Base-by-base conservation (phyloP, 2,888 invertebrate genomes). In the Diplazon laetatorius region DNA sequence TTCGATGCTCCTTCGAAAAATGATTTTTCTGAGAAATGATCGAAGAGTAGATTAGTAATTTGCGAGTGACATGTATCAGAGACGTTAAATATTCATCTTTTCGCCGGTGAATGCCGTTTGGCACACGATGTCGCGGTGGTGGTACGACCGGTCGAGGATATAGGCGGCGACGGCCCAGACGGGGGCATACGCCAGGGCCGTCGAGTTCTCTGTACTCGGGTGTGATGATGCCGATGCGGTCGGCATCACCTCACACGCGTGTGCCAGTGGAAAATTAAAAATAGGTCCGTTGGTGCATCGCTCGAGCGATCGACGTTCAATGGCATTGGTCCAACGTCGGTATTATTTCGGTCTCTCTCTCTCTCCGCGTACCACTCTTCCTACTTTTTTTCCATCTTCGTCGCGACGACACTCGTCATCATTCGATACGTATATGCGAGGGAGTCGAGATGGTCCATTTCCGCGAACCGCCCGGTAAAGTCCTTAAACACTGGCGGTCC, bases 301-400 rank as follows among this genome's bases (percentile, higher is more conserved):
- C 62, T 71, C 78, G 83, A 71, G 70, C 82, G 66, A 79, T 82
- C 81, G 71, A 76, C 77, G 80, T 80, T 81, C 78, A 81, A 80
- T 83, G 83, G 83, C 83, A 82, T 78, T 79, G 71, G 79, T 83
- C 83, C 83, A 83, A 83, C 73, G 72, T 8, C 62, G 73, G 69
- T 78, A 75, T 75, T 75, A n/a, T n/a, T n/a, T n/a, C n/a, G n/a
- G n/a, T n/a, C n/a, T n/a, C n/a, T 75, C 75, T 55, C 74, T 66
- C 63, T 52, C 63, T 63, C 69, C 50, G 62, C 74, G 69, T 35
- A 60, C 78, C 65, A 35, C 18, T 1, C 14, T n/a, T 18, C 35
- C 37, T 22, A 18, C 18, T 22, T 25, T 42, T 48, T 48, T 16
- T 20, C n/a, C 16, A n/a, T 14, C 63, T 44, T 25, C 37, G 20